Percentiles rank a stretch among this genome's conserved stretches.
Evolutionary conservation across 2,113 vertebrate species (phyloP).

Genomic region (Rhea americana): DNA sequence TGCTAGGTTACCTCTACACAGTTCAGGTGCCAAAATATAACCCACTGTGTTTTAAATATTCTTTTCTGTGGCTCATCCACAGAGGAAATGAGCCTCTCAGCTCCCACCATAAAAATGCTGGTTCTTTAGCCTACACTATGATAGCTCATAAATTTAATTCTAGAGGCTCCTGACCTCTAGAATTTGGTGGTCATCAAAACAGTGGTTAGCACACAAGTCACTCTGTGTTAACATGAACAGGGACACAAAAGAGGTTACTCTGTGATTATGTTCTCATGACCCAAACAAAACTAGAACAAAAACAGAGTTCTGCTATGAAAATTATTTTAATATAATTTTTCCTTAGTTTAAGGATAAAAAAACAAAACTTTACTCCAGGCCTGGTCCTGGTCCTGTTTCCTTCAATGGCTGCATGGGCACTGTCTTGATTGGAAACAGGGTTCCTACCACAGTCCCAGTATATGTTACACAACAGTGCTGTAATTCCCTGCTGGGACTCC

Average conservation of each 20-base stretch:
- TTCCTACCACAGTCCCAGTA: not conserved
- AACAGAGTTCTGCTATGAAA: not conserved
- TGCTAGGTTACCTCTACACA: not conserved
- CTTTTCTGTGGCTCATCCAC: constrained; percentile 53
- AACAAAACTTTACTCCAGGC: not conserved
- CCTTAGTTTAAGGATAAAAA: not conserved
- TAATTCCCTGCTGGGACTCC: not conserved
- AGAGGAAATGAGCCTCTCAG: constrained; percentile 49
- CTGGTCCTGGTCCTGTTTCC: not conserved
- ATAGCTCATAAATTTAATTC: constrained; percentile 39
- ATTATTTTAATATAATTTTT: not conserved
- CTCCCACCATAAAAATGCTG: constrained; percentile 29
- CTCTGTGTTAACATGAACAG: constrained; percentile 13
- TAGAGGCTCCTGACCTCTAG: constrained; percentile 42
- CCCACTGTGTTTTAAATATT: not conserved
- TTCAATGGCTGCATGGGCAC: not conserved
- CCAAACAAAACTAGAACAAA: not conserved
- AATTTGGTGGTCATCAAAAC: constrained; percentile 37
- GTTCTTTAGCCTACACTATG: constrained; percentile 34
- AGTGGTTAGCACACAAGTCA: constrained; percentile 21
- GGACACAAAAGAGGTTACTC: not conserved
- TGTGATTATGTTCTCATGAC: not conserved
- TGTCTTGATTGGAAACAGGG: not conserved
- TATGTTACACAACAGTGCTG: not conserved
- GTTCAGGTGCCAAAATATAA: constrained; percentile 36